Base-by-base conservation (phyloP, 2,797 vertebrate genomes). In the Dermochelys coriacea region DNA sequence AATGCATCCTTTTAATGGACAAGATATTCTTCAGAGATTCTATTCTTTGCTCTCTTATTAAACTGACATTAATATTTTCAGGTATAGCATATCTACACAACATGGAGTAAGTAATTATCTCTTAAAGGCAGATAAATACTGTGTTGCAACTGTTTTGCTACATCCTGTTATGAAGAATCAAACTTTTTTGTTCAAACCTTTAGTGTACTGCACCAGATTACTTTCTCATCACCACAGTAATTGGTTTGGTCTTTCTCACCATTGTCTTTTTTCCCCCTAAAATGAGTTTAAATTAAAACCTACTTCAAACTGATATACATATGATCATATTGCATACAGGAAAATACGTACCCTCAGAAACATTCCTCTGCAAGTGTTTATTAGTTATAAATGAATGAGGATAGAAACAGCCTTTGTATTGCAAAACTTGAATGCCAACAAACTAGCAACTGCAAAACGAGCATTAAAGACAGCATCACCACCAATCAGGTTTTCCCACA, bases 371-470 rank as follows among this genome's bases (percentile, higher is more conserved):
- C 34, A 87, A 92, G 74, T 80, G 45, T 47, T 93, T 91, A 94
- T 86, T 93, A 82, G 37, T 84, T 92, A 95, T 77, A 45, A 91
- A 75, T 87, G 84, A 91, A 90, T 88, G 55, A 89, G 23, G 5
- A 8, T 85, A 1, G 0, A 47, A 88, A 96, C 9, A 4, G 85
- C 83, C 85, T 82, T 94, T 86, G 84, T 57, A 94, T n/a, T 82
- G 92, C 85, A 92, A 92, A 93, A 95, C 57, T 1, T 85, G 83
- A 96, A 96, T 4, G 45, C 29, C 49, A 88, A 84, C 81, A 87
- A 85, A 91, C 45, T 94, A 75, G 61, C 92, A 90, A 55, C 18
- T 54, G 89, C 80, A 89, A 93, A 96, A 83, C 31, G 94, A 96
- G 89, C 85, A 93, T 77, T 80, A 90, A 93, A 77, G 92, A 92